Percentiles rank a stretch among this genome's conserved stretches.
phyloP scores from a whole-genome alignment of 2,797 vertebrate species.

The Oreochromis mossambicus region DNA sequence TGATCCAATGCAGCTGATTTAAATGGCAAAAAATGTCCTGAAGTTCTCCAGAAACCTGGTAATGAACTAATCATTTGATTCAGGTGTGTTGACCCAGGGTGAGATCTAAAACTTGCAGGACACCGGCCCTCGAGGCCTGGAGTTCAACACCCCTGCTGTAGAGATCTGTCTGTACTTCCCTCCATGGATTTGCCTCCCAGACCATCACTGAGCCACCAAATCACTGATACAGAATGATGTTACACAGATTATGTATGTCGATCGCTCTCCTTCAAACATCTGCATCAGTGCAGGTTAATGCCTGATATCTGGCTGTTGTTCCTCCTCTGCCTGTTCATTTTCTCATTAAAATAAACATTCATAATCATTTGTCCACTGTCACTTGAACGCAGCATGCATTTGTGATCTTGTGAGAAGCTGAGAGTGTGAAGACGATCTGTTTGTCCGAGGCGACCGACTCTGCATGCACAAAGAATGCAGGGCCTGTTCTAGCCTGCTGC shows the following conservation, averaged over 20 bases:
- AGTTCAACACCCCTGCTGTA: neutral
- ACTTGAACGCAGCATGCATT: neutral
- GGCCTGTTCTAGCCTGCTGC: neutral
- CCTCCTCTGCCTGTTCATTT: neutral
- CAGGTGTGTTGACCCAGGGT: no score
- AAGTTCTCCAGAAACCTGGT: no score
- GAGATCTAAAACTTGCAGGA: no score
- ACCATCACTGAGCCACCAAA: neutral
- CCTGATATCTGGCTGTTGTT: accelerated
- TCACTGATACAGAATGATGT: neutral
- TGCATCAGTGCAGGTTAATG: accelerated
- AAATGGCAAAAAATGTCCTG: no score
- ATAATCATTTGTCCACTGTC: accelerated
- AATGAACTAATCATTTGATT: no score
- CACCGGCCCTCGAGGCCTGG: no score
- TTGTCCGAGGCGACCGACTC: neutral
- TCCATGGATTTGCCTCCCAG: neutral
- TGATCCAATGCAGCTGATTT: no score
- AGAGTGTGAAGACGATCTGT: neutral
- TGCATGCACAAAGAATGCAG: accelerated
- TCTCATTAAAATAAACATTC: neutral
- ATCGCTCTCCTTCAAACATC: neutral
- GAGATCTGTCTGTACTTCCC: neutral
- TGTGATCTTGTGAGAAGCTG: neutral
- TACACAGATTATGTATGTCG: accelerated